phyloP scores from a whole-genome alignment of 2,797 vertebrate species.

The Coilia nasus region DNA sequence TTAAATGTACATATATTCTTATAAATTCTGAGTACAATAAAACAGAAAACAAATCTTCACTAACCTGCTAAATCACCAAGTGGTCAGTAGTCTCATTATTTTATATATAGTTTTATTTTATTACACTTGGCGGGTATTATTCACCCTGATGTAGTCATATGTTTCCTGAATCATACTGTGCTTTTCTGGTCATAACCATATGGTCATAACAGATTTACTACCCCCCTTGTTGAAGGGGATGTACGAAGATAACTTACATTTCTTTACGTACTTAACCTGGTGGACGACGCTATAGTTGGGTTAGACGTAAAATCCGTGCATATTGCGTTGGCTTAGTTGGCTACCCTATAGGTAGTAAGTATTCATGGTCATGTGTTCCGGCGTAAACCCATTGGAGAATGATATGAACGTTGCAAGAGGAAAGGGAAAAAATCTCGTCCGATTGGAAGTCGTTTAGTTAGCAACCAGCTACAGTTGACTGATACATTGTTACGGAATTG shows the following conservation, averaged over 20 bases:
- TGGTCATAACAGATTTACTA: not conserved
- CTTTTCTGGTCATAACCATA: not conserved
- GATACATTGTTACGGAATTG: conserved; percentile 65
- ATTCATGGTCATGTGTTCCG: conserved; percentile 44
- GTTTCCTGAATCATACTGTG: not conserved
- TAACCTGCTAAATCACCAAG: not conserved
- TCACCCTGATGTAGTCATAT: not conserved
- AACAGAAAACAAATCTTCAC: not conserved
- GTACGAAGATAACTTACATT: not conserved
- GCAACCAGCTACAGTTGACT: conserved; percentile 46
- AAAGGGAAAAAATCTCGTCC: conserved; percentile 27
- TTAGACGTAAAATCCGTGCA: not conserved
- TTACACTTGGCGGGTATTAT: not conserved
- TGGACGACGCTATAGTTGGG: not conserved
- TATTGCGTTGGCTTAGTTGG: not conserved
- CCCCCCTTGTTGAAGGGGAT: not conserved
- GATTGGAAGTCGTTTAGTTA: conserved; percentile 35
- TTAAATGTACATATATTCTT: not conserved
- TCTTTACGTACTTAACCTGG: not conserved
- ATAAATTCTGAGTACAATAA: not conserved
- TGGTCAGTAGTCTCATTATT: not conserved
- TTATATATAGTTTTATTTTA: not conserved
- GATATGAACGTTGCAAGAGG: conserved; percentile 26
- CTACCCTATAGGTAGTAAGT: not conserved
- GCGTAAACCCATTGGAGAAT: conserved; percentile 43